Evolutionary conservation across 2,888 invertebrate species (phyloP), one percentile per base, ranked within the genome.

Genomic region (Orthosia cruda): DNA sequence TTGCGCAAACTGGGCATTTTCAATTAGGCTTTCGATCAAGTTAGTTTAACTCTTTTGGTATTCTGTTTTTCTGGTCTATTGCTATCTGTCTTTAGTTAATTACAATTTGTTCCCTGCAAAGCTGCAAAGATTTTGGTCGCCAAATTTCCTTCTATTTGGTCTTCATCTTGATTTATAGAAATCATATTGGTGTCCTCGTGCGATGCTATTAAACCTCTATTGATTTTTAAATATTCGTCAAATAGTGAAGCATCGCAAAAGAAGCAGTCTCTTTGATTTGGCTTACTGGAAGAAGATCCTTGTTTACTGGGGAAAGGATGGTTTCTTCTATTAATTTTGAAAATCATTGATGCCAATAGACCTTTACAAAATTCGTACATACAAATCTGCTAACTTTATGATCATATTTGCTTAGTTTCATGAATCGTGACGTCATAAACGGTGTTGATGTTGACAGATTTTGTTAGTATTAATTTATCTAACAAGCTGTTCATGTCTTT

Each of bases 351-450:
- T 58, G 18, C 7, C 11, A 16, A 40, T 49, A 3, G 18, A 68
- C 63, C 62, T 74, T 69, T 15, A 58, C 61, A 66, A 69, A 73
- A 68, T 61, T 58, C 13, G 20, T 74, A 55, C 15, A 40, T 9
- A 49, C 18, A 52, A 63, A 70, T 49, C 66, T 58, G 69, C 69
- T 81, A 67, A 69, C 47, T 45, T 59, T 20, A 52, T 55, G 40
- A 66, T 70, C 52, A 74, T 81, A 66, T 74, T 74, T 84, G 20
- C 18, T 74, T n/a, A 58, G 45, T 57, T 71, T 77, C 5, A 59
- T 15, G 40, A 57, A 59, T 57, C 70, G 70, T 81, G 84, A 64
- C 15, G 50, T 83, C 40, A 62, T 57, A 69, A 49, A 32, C 26
- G 12, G 13, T 47, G 13, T 32, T 40, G 20, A 62, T 83, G 49